These are phyloP conservation scores for Myoxocephalus aenaeus DNA, from an alignment of 2,797 vertebrate genomes.

Conservation along the genomic window DNA sequence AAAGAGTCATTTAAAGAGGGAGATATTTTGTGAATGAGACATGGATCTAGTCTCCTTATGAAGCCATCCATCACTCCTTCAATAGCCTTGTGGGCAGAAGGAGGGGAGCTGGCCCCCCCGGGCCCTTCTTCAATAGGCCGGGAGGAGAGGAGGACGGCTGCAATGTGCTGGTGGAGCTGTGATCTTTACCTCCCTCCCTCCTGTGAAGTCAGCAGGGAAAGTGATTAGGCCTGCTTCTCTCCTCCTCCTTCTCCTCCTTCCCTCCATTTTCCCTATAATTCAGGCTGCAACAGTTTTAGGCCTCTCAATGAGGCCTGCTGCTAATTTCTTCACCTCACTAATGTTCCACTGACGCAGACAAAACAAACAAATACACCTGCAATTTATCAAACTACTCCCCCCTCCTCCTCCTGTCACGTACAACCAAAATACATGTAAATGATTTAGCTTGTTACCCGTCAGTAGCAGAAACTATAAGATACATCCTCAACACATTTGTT, in stretches of 20 bases:
- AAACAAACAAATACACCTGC: conserved; percentile 42
- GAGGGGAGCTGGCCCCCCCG: conserved; percentile 76
- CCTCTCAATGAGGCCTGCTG: conserved; percentile 49
- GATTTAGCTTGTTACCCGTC: neutral
- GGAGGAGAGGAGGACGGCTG: conserved; percentile 65
- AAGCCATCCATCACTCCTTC: conserved; percentile 86
- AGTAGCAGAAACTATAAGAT: neutral
- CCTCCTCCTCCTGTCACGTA: neutral
- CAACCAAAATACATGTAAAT: neutral
- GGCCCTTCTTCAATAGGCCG: conserved; percentile 72
- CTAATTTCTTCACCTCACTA: conserved; percentile 53
- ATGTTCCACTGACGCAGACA: conserved; percentile 24
- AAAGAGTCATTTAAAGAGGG: conserved; percentile 39
- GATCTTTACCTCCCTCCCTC: conserved; percentile 81
- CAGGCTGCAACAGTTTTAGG: conserved; percentile 49
- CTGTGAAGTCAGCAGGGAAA: conserved; percentile 85
- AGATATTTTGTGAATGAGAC: conserved; percentile 63
- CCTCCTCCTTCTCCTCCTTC: conserved; percentile 68
- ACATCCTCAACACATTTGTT: neutral
- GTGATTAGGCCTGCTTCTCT: conserved; percentile 80
- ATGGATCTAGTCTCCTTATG: conserved; percentile 78
- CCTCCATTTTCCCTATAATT: conserved; percentile 51
- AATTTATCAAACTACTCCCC: neutral
- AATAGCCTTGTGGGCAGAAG: conserved; percentile 77
- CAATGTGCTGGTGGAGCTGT: conserved; percentile 74